These are phyloP conservation scores for Drosophila merina DNA, from an alignment of 2,888 invertebrate species.

Conservation along the genomic window DNA sequence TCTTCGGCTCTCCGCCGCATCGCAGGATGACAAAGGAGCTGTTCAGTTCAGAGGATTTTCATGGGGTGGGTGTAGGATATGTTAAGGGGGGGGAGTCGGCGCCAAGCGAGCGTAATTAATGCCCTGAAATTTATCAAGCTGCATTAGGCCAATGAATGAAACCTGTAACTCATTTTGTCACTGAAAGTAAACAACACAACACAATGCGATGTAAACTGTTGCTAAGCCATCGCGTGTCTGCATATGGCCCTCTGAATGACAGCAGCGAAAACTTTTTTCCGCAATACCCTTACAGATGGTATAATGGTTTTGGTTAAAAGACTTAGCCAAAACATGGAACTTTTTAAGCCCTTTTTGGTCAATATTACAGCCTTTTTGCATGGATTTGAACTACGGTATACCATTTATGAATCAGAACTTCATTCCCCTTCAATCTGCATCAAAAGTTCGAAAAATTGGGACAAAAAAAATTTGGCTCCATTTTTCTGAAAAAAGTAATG, in stretches of 20 bases:
- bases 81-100: background rate
- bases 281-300: too few species aligned
- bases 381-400: too few species aligned
- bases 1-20: slow-evolving; percentile 13
- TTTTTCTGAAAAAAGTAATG: too few species aligned
- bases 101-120: slow-evolving; percentile 78
- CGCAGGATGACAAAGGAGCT: slow-evolving; percentile 24
- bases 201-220: slow-evolving; percentile 67
- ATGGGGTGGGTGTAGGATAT: background rate
- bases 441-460: too few species aligned
- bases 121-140: slow-evolving; percentile 76
- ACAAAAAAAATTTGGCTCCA: too few species aligned
- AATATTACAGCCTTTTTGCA: too few species aligned
- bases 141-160: slow-evolving; percentile 74
- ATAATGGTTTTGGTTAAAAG: too few species aligned
- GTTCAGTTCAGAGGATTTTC: slow-evolving; percentile 8
- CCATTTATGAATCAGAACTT: too few species aligned
- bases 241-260: slow-evolving; percentile 36
- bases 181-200: slow-evolving; percentile 63
- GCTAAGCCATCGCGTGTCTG: slow-evolving; percentile 66
- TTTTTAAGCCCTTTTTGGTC: too few species aligned
- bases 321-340: too few species aligned
- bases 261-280: slow-evolving; percentile 33
- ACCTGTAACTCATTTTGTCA: slow-evolving; percentile 77
- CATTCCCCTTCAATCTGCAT: too few species aligned